phyloP scores from a whole-genome alignment of 2,797 vertebrate genomes.

The Psittacula echo region DNA sequence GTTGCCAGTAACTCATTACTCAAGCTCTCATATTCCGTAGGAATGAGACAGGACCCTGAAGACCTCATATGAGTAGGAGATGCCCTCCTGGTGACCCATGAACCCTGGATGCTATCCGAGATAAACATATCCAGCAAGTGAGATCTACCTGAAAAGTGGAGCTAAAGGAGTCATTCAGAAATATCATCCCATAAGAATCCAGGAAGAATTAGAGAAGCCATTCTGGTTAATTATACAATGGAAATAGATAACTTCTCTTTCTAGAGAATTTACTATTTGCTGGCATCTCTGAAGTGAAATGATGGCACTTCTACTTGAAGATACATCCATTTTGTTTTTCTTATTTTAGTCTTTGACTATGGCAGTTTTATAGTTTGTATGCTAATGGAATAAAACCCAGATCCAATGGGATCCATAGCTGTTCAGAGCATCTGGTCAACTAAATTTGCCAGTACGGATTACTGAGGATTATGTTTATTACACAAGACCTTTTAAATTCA shows the following conservation, averaged over 20 bases:
- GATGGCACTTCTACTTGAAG: neutral
- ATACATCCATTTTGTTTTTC: neutral
- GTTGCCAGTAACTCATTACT: neutral
- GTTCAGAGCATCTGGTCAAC: neutral
- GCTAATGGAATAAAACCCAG: neutral
- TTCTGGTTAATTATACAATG: neutral
- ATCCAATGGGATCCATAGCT: neutral
- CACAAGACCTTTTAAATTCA: neutral
- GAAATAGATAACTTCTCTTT: neutral
- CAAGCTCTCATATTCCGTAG: neutral
- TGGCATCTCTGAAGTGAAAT: neutral
- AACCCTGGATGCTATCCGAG: neutral
- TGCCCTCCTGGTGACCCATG: neutral
- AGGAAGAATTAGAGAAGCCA: neutral
- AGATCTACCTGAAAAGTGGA: neutral
- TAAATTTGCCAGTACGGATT: neutral
- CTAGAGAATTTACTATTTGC: neutral
- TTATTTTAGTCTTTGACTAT: neutral
- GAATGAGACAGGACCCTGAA: neutral
- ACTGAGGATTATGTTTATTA: neutral
- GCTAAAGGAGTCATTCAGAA: neutral
- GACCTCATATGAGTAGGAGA: neutral
- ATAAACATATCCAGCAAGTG: neutral
- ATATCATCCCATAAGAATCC: neutral
- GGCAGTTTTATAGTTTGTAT: neutral